These are phyloP conservation scores for Cistogaster globosa DNA, from an alignment of 2,888 invertebrate genomes.

Conservation along the genomic window DNA sequence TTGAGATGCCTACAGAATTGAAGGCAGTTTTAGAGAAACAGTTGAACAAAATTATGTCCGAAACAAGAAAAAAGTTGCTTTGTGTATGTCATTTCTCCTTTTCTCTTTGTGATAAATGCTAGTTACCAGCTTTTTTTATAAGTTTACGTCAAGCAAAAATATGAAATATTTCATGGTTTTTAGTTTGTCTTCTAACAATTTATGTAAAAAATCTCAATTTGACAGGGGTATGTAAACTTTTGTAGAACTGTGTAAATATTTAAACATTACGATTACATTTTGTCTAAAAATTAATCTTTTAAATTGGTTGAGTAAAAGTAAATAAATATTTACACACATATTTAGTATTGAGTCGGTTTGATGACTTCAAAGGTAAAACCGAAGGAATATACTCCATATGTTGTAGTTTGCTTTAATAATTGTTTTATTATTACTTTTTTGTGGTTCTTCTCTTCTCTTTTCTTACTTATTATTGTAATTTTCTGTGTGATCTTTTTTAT, in stretches of 20 bases:
- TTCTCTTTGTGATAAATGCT: too few relatives aligned
- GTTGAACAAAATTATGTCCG: too few relatives aligned
- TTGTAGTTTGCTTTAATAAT: not conserved
- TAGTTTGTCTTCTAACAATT: too few relatives aligned
- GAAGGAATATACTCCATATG: conserved; percentile 30
- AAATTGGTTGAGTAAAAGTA: conserved; percentile 1
- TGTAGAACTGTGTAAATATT: not conserved
- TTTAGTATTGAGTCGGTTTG: not conserved
- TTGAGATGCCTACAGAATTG: too few relatives aligned
- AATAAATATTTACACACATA: conserved; percentile 16
- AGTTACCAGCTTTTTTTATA: too few relatives aligned
- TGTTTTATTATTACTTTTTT: not conserved
- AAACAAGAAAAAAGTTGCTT: too few relatives aligned
- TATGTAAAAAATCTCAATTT: too few relatives aligned
- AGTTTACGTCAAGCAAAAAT: too few relatives aligned
- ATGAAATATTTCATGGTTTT: too few relatives aligned
- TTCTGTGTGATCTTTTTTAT: conserved; percentile 22
- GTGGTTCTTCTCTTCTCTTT: not conserved
- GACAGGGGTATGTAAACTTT: too few relatives aligned
- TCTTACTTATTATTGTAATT: conserved; percentile 33
- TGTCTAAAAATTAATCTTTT: conserved; percentile 31
- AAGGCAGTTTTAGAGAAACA: too few relatives aligned
- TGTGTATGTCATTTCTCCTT: too few relatives aligned
- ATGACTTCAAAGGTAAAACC: conserved; percentile 54
- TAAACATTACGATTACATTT: conserved; percentile 10